Conservation (phyloP, 2,797 vertebrate genomes). For the Lepus oiostolus region DNA sequence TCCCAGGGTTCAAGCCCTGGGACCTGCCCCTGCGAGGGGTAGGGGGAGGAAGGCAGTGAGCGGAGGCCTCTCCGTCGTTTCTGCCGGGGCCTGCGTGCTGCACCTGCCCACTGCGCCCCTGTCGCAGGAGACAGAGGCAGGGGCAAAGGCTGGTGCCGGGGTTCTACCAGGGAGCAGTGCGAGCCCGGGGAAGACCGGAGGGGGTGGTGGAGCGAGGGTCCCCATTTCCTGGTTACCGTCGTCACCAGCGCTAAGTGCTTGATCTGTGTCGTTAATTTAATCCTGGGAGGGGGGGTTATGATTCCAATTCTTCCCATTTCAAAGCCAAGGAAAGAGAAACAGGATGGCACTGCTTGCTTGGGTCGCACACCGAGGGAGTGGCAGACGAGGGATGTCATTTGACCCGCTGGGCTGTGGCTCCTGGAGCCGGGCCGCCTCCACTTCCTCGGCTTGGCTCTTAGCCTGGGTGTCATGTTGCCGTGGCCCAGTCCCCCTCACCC, state of each 20-base stretch:
- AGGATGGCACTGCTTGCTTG: neutral
- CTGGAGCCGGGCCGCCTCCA: too few relatives aligned
- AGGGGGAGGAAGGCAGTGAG: neutral
- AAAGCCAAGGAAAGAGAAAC: neutral
- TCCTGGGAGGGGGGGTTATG: neutral
- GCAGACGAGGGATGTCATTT: too few relatives aligned
- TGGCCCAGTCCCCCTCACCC: rapidly evolving
- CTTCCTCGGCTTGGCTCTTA: neutral
- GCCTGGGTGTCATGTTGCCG: neutral
- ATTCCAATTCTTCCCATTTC: neutral
- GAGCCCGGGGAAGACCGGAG: neutral
- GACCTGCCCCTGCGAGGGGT: too few relatives aligned
- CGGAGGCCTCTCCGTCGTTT: too few relatives aligned
- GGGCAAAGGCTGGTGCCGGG: too few relatives aligned
- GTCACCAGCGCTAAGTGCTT: neutral
- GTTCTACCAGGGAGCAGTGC: too few relatives aligned
- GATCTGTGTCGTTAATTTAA: neutral
- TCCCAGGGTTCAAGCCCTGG: neutral
- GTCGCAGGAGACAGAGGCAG: neutral
- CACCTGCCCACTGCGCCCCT: too few relatives aligned
- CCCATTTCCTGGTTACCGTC: neutral
- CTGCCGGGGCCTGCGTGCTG: too few relatives aligned
- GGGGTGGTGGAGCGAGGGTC: too few relatives aligned
- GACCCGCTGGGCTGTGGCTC: neutral
- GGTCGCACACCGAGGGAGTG: neutral